A percentile compares a stretch with the other conserved stretches of the same genome.
Evolutionary conservation across 2,113 vertebrate genomes (phyloP).

Genomic region (Ibidorhyncha struthersii): DNA sequence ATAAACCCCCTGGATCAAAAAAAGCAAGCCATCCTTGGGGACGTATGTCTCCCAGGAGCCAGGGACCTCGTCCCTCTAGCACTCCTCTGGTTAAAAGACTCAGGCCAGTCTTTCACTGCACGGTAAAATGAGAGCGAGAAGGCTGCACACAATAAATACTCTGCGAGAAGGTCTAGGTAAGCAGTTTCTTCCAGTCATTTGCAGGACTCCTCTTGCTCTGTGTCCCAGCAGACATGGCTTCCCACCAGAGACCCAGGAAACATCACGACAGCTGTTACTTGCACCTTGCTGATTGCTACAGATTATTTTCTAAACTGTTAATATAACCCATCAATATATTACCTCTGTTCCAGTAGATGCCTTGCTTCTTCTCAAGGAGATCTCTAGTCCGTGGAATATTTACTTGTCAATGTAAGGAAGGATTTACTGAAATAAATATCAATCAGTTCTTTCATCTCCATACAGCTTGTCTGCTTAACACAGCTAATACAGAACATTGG

Average conservation of each 20-base stretch:
- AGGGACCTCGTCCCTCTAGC: not conserved
- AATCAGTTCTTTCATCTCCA: not conserved
- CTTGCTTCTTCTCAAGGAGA: not conserved
- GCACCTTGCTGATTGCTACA: not conserved
- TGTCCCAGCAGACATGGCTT: not conserved
- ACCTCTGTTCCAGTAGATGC: fast-evolving
- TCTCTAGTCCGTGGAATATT: not conserved
- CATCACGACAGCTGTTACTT: not conserved
- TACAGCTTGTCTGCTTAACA: not conserved
- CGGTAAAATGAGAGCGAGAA: not conserved
- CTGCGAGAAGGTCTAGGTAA: not conserved
- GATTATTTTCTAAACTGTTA: not conserved
- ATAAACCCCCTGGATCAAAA: not conserved
- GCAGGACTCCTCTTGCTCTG: not conserved
- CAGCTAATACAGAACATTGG: not conserved
- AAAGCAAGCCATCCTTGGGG: not conserved
- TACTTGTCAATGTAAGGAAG: not conserved
- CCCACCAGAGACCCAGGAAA: not conserved
- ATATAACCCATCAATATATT: not conserved
- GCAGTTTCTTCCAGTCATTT: not conserved
- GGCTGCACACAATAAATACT: not conserved
- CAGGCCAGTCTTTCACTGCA: not conserved
- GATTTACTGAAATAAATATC: not conserved
- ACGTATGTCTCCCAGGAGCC: not conserved
- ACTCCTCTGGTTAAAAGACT: not conserved